Evolutionary conservation across 2,797 vertebrate genomes (phyloP).

Genomic region (Rhabdophis nuchalis): DNA sequence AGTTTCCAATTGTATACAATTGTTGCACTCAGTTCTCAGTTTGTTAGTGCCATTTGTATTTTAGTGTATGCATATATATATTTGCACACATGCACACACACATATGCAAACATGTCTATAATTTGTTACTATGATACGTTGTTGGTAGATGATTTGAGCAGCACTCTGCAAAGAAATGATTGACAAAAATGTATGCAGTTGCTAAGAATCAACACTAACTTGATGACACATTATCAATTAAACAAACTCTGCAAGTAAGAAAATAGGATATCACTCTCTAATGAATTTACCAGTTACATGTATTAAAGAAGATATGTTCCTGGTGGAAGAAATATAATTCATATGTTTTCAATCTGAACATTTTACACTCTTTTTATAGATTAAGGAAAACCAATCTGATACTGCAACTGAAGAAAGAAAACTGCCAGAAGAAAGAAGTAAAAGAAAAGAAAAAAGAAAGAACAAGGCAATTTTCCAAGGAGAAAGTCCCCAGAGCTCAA

Average conservation of each 20-base stretch:
- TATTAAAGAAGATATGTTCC: background rate
- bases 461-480: conserved; percentile 35
- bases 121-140: background rate
- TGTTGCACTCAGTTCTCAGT: background rate
- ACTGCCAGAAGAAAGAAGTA: conserved; percentile 51
- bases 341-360: background rate
- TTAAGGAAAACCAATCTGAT: conserved; percentile 18
- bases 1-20: background rate
- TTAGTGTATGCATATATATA: background rate
- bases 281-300: background rate
- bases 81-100: too few species aligned
- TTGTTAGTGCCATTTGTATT: background rate
- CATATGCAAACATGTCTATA: background rate
- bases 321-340: too few species aligned
- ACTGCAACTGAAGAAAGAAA: conserved; percentile 35
- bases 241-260: background rate
- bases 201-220: background rate
- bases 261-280: background rate
- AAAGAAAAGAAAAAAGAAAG: conserved; percentile 63
- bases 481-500: conserved; percentile 53
- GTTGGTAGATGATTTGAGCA: background rate
- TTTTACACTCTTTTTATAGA: conserved; percentile 20
- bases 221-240: background rate
- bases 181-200: background rate
- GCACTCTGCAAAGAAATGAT: background rate